Conservation (phyloP, 1,140 invertebrate species). For the Armadillidium nasatum region DNA sequence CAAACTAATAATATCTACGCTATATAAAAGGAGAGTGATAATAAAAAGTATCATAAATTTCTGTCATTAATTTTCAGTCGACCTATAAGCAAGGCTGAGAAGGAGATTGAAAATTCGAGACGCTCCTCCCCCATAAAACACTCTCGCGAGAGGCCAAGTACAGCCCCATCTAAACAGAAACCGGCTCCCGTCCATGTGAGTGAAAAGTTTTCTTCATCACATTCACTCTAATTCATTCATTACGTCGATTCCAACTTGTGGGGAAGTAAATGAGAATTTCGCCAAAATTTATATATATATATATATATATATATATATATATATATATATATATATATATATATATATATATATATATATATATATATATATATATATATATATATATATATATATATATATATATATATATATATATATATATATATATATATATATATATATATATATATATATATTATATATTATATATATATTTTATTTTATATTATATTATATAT, state of each 20-base stretch:
- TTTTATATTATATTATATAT: no score
- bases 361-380: slow-evolving; percentile 23
- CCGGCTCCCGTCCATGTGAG: slow-evolving; percentile 43
- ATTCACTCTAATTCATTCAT: no score
- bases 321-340: slow-evolving; percentile 24
- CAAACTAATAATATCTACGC: no score
- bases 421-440: slow-evolving; percentile 16
- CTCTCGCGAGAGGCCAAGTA: slow-evolving; percentile 50
- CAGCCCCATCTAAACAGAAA: slow-evolving; percentile 47
- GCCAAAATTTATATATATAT: neutral
- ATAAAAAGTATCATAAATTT: neutral
- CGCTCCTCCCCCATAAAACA: slow-evolving; percentile 65
- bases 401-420: slow-evolving; percentile 25
- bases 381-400: slow-evolving; percentile 22
- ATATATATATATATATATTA: slow-evolving; percentile 24
- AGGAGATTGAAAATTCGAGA: slow-evolving; percentile 77
- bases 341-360: slow-evolving; percentile 24
- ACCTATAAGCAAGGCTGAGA: slow-evolving; percentile 74
- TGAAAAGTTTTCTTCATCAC: neutral
- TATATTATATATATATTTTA: no score
- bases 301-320: neutral
- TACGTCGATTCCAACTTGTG: no score
- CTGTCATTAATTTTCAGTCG: slow-evolving; percentile 25
- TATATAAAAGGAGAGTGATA: neutral
- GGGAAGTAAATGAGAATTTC: neutral